Conservation (phyloP, 2,797 vertebrate genomes). For the Xenentodon cancila region DNA sequence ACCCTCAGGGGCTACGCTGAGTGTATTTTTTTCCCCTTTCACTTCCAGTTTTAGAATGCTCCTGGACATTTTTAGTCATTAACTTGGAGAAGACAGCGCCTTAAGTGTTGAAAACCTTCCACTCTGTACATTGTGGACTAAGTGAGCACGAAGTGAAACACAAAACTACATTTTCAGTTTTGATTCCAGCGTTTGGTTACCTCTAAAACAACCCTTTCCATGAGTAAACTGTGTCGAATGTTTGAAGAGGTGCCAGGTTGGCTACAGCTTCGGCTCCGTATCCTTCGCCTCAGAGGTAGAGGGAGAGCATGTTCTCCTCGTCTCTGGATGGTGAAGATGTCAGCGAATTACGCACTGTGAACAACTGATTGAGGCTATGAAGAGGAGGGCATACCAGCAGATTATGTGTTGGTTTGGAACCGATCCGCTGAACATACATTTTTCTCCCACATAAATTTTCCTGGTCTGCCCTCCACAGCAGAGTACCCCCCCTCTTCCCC, state of each 20-base stretch:
- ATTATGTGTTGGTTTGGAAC: constrained; percentile 82
- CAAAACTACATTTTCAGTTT: constrained; percentile 59
- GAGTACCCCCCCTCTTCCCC: constrained; percentile 37
- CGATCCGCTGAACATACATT: constrained; percentile 82
- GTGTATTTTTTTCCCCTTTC: constrained; percentile 48
- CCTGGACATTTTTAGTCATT: constrained; percentile 72
- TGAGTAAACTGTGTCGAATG: constrained; percentile 71
- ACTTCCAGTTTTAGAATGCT: constrained; percentile 67
- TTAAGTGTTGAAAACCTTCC: constrained; percentile 64
- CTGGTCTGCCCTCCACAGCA: constrained; percentile 64
- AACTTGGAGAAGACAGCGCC: constrained; percentile 66
- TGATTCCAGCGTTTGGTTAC: constrained; percentile 62
- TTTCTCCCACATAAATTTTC: constrained; percentile 81
- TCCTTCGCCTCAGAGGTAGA: constrained; percentile 71
- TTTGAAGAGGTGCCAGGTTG: constrained; percentile 78
- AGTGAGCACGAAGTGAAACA: constrained; percentile 55
- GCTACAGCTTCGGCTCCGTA: constrained; percentile 58
- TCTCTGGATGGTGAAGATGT: constrained; percentile 76
- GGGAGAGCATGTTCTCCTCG: constrained; percentile 64
- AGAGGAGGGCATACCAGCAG: constrained; percentile 79
- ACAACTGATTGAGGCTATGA: constrained; percentile 79
- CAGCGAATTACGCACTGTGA: constrained; percentile 80
- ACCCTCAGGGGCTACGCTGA: constrained; percentile 61
- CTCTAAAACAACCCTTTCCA: constrained; percentile 53
- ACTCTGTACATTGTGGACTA: constrained; percentile 54